These are phyloP conservation scores for Aptenodytes patagonicus DNA, from an alignment of 2,113 vertebrate genomes.

Conservation along the genomic window DNA sequence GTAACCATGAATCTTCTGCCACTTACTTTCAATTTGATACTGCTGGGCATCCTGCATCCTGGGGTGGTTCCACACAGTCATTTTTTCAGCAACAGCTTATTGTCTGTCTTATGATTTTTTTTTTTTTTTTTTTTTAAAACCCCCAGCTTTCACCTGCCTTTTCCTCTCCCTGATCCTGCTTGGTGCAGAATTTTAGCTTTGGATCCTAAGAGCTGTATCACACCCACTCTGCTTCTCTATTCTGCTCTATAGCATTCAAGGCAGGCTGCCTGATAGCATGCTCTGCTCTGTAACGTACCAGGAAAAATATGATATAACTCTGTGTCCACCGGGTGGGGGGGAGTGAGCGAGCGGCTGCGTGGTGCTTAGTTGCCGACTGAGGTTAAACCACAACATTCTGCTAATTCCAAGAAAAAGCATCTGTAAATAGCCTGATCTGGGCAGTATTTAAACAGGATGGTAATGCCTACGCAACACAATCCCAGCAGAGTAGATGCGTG, in stretches of 20 bases:
- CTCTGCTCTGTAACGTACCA: neutral
- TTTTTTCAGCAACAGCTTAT: neutral
- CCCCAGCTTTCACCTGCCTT: neutral
- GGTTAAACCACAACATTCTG: too few species aligned
- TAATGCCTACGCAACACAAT: neutral
- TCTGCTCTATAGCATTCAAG: neutral
- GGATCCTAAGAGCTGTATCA: neutral
- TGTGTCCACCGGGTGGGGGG: too few species aligned
- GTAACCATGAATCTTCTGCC: neutral
- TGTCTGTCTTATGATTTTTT: neutral
- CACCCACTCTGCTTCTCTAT: neutral
- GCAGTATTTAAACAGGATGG: neutral
- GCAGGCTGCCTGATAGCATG: neutral
- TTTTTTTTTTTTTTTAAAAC: neutral
- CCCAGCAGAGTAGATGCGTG: neutral
- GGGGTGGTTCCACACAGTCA: neutral
- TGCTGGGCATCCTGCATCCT: neutral
- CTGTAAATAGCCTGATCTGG: neutral
- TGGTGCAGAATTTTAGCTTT: neutral
- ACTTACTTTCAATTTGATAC: neutral
- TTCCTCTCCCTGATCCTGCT: neutral
- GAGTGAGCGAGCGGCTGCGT: too few species aligned
- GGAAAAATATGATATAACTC: neutral
- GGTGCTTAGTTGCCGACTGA: too few species aligned
- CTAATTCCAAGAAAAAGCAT: neutral